A percentile compares a stretch with the other conserved stretches of the same genome.
These are phyloP conservation scores for Coregonus clupeaformis DNA, from an alignment of 2,113 vertebrate genomes.

Conservation along the genomic window DNA sequence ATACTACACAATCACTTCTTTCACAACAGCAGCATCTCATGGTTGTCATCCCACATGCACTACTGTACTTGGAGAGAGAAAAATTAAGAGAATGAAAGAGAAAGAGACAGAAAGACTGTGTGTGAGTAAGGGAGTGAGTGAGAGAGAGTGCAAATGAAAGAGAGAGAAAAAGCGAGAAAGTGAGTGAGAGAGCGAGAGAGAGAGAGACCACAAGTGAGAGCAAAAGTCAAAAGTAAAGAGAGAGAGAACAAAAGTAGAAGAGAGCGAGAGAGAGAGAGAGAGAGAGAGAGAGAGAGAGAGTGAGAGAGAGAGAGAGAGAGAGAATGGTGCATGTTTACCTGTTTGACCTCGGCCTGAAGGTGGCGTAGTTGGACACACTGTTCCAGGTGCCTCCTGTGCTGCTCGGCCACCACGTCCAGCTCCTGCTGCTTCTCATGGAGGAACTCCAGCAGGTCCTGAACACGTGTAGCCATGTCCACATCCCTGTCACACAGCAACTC, in stretches of 20 bases:
- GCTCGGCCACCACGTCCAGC: conserved; percentile 88
- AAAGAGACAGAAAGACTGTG: not conserved
- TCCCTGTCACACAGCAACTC: conserved; percentile 94
- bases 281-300: not conserved
- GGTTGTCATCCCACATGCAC: too few species aligned
- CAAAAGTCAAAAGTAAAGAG: not conserved
- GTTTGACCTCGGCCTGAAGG: conserved; percentile 96
- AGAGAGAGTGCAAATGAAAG: not conserved
- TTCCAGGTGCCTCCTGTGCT: conserved; percentile 93
- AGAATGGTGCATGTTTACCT: conserved; percentile 71
- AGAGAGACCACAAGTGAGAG: not conserved
- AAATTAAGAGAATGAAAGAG: not conserved
- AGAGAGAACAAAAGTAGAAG: not conserved
- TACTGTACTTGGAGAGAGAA: not conserved
- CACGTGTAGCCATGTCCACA: conserved; percentile 94
- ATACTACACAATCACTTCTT: too few species aligned
- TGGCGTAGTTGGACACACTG: conserved; percentile 97
- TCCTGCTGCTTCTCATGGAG: conserved; percentile 98
- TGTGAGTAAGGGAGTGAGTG: not conserved
- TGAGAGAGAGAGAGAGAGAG: not conserved
- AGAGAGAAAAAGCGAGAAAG: too few species aligned
- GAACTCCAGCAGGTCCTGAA: conserved; percentile 95
- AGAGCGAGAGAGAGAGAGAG: not conserved
- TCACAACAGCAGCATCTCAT: too few species aligned
- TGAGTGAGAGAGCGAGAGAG: not conserved